Evolutionary conservation across 2,888 invertebrate species (phyloP).

Genomic region (Caenorhabditis sp.): DNA sequence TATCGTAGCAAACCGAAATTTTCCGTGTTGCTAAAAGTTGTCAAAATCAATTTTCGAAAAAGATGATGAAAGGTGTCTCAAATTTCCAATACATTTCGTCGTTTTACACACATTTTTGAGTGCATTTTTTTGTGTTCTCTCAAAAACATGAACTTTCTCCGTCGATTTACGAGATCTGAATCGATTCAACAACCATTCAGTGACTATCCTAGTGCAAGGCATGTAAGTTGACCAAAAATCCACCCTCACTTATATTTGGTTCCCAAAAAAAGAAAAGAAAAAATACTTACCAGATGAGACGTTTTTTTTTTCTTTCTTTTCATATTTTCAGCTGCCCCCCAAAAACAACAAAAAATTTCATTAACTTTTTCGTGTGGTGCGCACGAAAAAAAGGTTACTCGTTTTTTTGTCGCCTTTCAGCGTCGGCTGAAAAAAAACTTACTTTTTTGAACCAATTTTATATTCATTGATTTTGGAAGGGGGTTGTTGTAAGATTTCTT

Average conservation of each 20-base stretch:
- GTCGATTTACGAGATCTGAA: slow-evolving; percentile 25
- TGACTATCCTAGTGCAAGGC: slow-evolving; percentile 22
- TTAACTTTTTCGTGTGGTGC: not conserved
- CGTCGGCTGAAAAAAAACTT: not conserved
- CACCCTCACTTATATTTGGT: not conserved
- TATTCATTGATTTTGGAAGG: slow-evolving; percentile 23
- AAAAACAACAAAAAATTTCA: not conserved
- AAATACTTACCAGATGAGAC: not conserved
- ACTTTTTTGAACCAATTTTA: slow-evolving; percentile 3
- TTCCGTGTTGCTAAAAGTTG: not conserved
- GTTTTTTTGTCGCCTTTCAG: not conserved
- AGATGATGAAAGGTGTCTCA: slow-evolving; percentile 12
- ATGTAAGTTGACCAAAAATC: slow-evolving; percentile 16
- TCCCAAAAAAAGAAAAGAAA: not conserved
- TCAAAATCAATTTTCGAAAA: not conserved
- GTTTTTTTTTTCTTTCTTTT: not conserved
- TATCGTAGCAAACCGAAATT: slow-evolving; percentile 5
- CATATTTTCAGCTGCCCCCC: no score
- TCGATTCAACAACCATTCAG: slow-evolving; percentile 27
- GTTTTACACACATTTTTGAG: not conserved
- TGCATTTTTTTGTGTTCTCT: no score
- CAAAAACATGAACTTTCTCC: slow-evolving; percentile 26
- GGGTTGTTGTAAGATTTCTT: not conserved
- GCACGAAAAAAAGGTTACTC: not conserved
- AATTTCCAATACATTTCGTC: slow-evolving; percentile 1